Conservation (phyloP, 2,888 invertebrate genomes). For the Hemaris fuciformis region DNA sequence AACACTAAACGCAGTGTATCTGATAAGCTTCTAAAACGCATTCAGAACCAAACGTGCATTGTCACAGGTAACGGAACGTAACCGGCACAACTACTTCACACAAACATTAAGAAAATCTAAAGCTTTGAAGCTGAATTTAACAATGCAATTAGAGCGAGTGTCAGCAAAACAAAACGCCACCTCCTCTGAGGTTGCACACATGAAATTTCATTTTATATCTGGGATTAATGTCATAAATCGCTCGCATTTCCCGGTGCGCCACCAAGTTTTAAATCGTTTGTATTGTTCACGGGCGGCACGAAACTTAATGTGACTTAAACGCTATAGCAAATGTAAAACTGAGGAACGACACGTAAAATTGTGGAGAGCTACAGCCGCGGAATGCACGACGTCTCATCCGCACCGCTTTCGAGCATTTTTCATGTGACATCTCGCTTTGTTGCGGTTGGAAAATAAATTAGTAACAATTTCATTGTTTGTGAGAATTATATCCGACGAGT, state of each 20-base stretch:
- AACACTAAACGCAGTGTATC: background rate
- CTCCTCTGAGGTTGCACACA: conserved; percentile 46
- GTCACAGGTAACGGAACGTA: background rate
- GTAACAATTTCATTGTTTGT: conserved; percentile 80
- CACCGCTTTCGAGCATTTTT: conserved; percentile 69
- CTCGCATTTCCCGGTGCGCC: conserved; percentile 51
- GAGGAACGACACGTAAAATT: conserved; percentile 63
- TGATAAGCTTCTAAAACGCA: background rate
- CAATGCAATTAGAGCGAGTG: conserved; percentile 57
- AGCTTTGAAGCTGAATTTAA: conserved; percentile 39
- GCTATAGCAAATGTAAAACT: conserved; percentile 65
- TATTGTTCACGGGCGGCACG: conserved; percentile 60
- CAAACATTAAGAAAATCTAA: conserved; percentile 26
- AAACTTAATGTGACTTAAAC: conserved; percentile 73
- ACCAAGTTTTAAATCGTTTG: conserved; percentile 65
- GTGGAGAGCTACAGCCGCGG: conserved; percentile 59
- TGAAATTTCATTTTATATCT: conserved; percentile 64
- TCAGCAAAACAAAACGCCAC: conserved; percentile 52
- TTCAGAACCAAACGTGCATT: background rate
- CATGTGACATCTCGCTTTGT: conserved; percentile 80
- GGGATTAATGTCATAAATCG: conserved; percentile 69
- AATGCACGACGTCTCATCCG: conserved; percentile 70
- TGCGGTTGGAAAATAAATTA: conserved; percentile 79
- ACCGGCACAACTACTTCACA: conserved; percentile 6
- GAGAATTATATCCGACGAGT: conserved; percentile 62